Evolutionary conservation across 2,888 invertebrate species (phyloP).

Genomic region (Drosophila nigritarsus): DNA sequence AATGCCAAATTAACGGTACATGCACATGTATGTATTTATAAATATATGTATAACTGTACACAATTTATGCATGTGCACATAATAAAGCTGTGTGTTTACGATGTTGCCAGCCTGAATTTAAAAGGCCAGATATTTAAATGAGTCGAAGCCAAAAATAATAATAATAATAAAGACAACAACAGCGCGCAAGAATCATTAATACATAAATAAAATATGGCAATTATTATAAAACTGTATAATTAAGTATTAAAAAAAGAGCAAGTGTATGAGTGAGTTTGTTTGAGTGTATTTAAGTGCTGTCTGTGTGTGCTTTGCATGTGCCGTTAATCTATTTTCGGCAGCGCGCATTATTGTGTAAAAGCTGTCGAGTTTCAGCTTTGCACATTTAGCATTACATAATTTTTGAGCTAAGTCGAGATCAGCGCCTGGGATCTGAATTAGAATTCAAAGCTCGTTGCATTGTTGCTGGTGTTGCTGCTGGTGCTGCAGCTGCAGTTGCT

Average conservation of each 20-base stretch:
- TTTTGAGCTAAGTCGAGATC: constrained; percentile 5
- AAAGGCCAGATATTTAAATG: constrained; percentile 52
- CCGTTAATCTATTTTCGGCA: constrained; percentile 33
- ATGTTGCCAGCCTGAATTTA: constrained; percentile 38
- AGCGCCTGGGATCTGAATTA: constrained; percentile 12
- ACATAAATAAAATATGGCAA: constrained; percentile 41
- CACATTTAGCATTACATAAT: constrained; percentile 29
- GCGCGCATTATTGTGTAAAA: constrained; percentile 18
- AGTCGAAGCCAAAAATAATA: constrained; percentile 6
- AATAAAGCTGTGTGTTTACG: constrained; percentile 43
- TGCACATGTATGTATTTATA: constrained; percentile 9
- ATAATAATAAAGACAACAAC: constrained; percentile 1
- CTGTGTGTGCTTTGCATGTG: constrained; percentile 12
- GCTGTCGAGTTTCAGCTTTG: constrained; percentile 9
- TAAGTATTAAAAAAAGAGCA: neutral
- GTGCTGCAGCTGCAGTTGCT: neutral
- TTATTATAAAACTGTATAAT: constrained; percentile 35
- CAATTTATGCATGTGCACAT: neutral
- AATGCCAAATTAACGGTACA: constrained; percentile 61
- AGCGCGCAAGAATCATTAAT: constrained; percentile 19
- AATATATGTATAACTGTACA: constrained; percentile 4
- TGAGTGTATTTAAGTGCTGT: neutral
- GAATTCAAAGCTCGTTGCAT: constrained; percentile 27
- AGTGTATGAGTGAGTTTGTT: too few species aligned
- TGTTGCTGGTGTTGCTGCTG: constrained; percentile 6